A percentile compares a stretch with the other conserved stretches of the same genome.
Conservation (phyloP, 1,140 invertebrate species). For the Aphidius gifuensis region DNA sequence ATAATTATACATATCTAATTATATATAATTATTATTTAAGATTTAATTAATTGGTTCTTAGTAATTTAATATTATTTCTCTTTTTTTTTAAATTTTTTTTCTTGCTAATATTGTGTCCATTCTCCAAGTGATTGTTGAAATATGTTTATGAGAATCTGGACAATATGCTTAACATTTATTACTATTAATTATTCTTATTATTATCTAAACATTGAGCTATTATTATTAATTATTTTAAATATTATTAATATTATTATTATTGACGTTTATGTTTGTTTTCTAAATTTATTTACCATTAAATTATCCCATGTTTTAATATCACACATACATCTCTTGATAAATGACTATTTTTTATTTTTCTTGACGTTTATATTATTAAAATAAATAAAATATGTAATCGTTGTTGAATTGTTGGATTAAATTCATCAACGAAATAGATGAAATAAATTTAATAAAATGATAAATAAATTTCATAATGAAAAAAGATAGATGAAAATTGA, state of each 20-base stretch:
- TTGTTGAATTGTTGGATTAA: conserved; percentile 8
- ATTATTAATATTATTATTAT: conserved; percentile 25
- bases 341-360: conserved; percentile 3
- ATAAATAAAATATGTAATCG: conserved; percentile 33
- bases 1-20: conserved; percentile 45
- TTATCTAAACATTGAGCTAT: conserved; percentile 29
- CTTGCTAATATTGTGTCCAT: conserved; percentile 30
- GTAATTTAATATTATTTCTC: conserved; percentile 24
- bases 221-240: conserved; percentile 29
- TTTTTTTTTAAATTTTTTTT: conserved; percentile 23
- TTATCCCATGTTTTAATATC: conserved; percentile 7
- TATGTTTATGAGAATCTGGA: conserved; percentile 38
- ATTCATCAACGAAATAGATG: neutral
- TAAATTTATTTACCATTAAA: conserved; percentile 22
- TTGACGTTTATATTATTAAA: conserved; percentile 19
- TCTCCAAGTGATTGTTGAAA: conserved; percentile 41
- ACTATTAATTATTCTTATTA: conserved; percentile 28
- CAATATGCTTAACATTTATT: conserved; percentile 27
- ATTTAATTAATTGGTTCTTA: conserved; percentile 38
- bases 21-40: conserved; percentile 47
- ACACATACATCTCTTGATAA: conserved; percentile 18
- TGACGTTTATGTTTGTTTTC: conserved; percentile 29
- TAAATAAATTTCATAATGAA: neutral
- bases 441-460: conserved; percentile 6
- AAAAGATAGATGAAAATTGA: conserved; percentile 6